Evolutionary conservation across 1,140 invertebrate genomes (phyloP).

Genomic region (Proctacanthus coquilletti): DNA sequence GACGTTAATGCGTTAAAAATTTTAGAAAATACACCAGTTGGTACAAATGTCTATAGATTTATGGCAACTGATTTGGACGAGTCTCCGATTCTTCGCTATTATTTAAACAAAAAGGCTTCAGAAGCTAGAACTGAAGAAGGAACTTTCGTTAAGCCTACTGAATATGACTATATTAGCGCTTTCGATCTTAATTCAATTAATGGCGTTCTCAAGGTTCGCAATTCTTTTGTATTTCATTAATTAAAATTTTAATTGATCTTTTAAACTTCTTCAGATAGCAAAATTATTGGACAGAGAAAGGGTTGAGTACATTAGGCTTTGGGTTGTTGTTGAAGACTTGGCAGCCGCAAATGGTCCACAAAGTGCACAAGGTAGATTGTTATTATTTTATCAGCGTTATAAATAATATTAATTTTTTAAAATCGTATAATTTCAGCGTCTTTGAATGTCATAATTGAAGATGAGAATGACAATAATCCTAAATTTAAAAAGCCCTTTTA

Average conservation of each 20-base stretch:
- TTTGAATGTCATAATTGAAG: constrained; percentile 59
- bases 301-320: constrained; percentile 61
- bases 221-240: too few relatives aligned
- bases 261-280: constrained; percentile 28
- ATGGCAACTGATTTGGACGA: constrained; percentile 66
- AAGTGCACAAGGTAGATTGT: constrained; percentile 44
- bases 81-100: constrained; percentile 56
- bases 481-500: constrained; percentile 66
- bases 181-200: constrained; percentile 62
- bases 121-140: constrained; percentile 70
- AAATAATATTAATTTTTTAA: background rate
- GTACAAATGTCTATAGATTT: constrained; percentile 48
- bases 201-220: constrained; percentile 53
- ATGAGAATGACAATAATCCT: constrained; percentile 87
- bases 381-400: background rate
- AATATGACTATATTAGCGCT: constrained; percentile 54
- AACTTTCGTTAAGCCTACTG: constrained; percentile 44
- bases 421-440: constrained; percentile 34
- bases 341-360: constrained; percentile 59
- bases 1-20: constrained; percentile 45
- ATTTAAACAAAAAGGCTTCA: constrained; percentile 50
- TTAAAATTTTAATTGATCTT: too few relatives aligned
- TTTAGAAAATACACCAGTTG: constrained; percentile 61
- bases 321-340: constrained; percentile 68
- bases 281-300: constrained; percentile 66